Evolutionary conservation across 1,140 invertebrate genomes (phyloP), one percentile per base, ranked within the genome.

Genomic region (Cecropterus lyciades): DNA sequence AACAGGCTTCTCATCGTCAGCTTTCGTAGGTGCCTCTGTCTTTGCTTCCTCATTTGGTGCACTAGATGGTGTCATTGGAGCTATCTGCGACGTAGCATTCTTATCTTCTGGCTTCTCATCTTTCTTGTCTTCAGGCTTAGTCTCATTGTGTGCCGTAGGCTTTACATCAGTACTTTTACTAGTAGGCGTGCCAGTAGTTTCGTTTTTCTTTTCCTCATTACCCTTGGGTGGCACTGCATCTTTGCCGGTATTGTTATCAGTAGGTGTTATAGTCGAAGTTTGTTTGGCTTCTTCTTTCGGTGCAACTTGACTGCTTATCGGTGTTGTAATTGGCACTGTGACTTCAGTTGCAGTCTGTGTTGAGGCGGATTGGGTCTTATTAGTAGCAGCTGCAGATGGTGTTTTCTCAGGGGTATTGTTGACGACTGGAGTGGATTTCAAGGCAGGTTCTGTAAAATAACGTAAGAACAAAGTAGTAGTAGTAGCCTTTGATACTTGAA

Each of bases 1-100:
- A 33, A 73, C 49, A 45, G 64, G 75, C 52, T 69, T 73, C 27
- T 75, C 70, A 11, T 67, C 74, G 51, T 77, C 75, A 49, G 67
- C 55, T 56, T 77, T 75, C n/a, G 79, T 72, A 30, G 65, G 43
- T 60, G 70, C 69, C 30, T 7, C 9, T 0, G 30, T 33, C 9
- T 68, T 63, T 20, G 66, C 57, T 15, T 53, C 10, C n/a, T 66
- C 75, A 13, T 51, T 69, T 10, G 72, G 59, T 53, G 75, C 75
- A 0, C 13, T 15, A 3, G 63, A 14, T 9, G 72, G 16, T 7
- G 72, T 46, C 1, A 53, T 30, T n/a, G 69, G 56, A n/a, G 69
- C 46, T 20, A 33, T 8, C 9, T 3, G 3, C 7, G 9, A 1
- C 3, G 30, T 3, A 8, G 7, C 30, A 6, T 33, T 33, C 30